These are phyloP conservation scores for Trichosurus vulpecula DNA, from an alignment of 2,797 vertebrate genomes.

Conservation along the genomic window DNA sequence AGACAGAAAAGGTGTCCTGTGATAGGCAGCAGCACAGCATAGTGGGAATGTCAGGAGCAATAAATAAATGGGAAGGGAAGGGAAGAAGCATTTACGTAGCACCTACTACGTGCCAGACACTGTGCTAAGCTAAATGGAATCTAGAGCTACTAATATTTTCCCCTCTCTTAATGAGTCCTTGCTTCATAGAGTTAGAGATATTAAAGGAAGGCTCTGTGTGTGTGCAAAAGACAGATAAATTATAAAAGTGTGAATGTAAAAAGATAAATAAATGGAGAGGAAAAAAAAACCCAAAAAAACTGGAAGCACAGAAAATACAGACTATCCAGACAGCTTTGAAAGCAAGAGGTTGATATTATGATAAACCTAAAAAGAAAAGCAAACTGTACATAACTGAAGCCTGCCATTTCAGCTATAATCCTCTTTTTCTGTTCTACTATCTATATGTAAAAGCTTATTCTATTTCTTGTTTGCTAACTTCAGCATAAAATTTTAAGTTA, in stretches of 20 bases:
- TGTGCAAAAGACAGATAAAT: no score
- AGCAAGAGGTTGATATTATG: background rate
- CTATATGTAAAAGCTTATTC: background rate
- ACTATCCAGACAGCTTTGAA: background rate
- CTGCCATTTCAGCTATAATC: background rate
- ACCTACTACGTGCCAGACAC: no score
- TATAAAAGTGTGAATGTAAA: no score
- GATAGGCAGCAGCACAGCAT: conserved; percentile 8
- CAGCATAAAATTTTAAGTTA: background rate
- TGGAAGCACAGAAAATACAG: no score
- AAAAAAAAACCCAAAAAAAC: no score
- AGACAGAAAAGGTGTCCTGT: background rate
- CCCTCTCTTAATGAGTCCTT: conserved; percentile 8
- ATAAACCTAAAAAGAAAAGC: background rate
- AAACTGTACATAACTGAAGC: background rate
- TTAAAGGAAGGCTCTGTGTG: background rate
- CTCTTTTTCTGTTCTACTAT: background rate
- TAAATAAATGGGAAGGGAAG: background rate
- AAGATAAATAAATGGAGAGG: no score
- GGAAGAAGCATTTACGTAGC: background rate
- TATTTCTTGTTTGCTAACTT: background rate
- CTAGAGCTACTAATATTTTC: conserved; percentile 4
- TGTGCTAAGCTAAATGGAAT: background rate
- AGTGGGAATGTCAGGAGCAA: conserved; percentile 13
- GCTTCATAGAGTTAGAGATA: conserved; percentile 22